Percentiles rank a stretch among this genome's conserved stretches.
phyloP scores from a whole-genome alignment of 2,797 vertebrate genomes.

The Odontamblyopus rebecca region DNA sequence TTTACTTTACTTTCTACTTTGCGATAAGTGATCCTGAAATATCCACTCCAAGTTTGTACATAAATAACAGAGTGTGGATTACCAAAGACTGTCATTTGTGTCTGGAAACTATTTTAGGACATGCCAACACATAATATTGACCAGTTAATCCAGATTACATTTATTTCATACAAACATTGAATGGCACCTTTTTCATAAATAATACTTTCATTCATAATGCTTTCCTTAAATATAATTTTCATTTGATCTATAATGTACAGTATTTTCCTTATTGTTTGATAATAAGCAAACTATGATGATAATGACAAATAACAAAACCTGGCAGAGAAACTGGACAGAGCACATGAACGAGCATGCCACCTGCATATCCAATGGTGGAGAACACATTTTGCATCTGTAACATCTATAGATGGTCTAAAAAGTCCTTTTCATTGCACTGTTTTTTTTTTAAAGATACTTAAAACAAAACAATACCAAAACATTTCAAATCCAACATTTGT shows the following conservation, averaged over 20 bases:
- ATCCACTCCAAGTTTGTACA: constrained; percentile 20
- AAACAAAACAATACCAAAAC: constrained; percentile 44
- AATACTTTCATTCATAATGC: constrained; percentile 48
- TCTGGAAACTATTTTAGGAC: background rate
- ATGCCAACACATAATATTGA: background rate
- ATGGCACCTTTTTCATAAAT: constrained; percentile 65
- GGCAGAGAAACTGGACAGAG: constrained; percentile 35
- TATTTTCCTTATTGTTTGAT: constrained; percentile 51
- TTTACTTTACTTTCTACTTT: background rate
- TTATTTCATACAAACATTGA: constrained; percentile 64
- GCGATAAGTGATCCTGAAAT: constrained; percentile 21
- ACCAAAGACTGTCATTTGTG: background rate
- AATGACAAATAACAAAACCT: constrained; percentile 23
- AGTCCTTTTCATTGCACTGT: constrained; percentile 44
- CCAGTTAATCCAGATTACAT: constrained; percentile 19
- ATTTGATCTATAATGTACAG: constrained; percentile 41
- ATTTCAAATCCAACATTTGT: constrained; percentile 38
- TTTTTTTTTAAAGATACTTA: constrained; percentile 21
- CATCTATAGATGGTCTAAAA: constrained; percentile 37
- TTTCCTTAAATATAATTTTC: constrained; percentile 52
- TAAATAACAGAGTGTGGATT: background rate
- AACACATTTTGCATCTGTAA: constrained; percentile 58
- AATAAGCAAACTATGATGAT: constrained; percentile 38
- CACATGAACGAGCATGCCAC: constrained; percentile 62
- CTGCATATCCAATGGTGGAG: constrained; percentile 51